Percentiles rank a stretch among this genome's conserved stretches.
phyloP scores from a whole-genome alignment of 92 coral and sea anemone species.

The Actinernus sp. region DNA sequence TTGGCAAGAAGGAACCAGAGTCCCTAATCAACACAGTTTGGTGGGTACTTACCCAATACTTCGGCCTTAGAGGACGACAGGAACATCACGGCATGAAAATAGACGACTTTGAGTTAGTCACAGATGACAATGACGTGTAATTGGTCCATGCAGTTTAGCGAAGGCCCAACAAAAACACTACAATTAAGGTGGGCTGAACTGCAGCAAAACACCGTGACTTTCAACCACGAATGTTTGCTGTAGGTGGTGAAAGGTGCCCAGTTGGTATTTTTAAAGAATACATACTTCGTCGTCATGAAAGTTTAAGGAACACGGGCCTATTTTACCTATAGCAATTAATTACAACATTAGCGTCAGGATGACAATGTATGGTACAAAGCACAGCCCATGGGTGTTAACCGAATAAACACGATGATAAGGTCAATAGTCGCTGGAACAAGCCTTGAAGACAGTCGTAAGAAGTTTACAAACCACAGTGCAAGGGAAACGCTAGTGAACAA shows the following conservation, averaged over 20 bases:
- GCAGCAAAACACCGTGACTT: too few species aligned
- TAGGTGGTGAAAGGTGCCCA: too few species aligned
- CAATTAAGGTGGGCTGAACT: too few species aligned
- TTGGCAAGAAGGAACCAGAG: constrained; percentile 35
- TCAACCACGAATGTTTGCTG: too few species aligned
- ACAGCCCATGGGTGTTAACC: constrained; percentile 48
- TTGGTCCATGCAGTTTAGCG: constrained; percentile 41
- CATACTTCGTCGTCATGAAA: too few species aligned
- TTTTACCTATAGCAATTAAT: constrained; percentile 40
- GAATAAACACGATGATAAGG: constrained; percentile 33
- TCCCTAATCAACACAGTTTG: constrained; percentile 25
- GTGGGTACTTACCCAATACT: constrained; percentile 53
- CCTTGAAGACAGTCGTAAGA: constrained; percentile 20
- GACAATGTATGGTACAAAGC: constrained; percentile 33
- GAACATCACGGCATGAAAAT: too few species aligned
- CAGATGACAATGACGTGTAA: constrained; percentile 46
- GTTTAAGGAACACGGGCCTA: too few species aligned
- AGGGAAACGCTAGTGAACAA: too few species aligned
- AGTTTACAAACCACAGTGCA: constrained; percentile 46
- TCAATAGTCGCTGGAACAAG: constrained; percentile 15
- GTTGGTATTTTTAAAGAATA: too few species aligned
- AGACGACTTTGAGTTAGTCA: constrained; percentile 22
- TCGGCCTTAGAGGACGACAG: constrained; percentile 63
- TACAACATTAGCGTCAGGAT: constrained; percentile 17
- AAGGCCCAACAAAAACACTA: constrained; percentile 48